Conservation (phyloP, 2,888 invertebrate species). For the Octodonta nipae region DNA sequence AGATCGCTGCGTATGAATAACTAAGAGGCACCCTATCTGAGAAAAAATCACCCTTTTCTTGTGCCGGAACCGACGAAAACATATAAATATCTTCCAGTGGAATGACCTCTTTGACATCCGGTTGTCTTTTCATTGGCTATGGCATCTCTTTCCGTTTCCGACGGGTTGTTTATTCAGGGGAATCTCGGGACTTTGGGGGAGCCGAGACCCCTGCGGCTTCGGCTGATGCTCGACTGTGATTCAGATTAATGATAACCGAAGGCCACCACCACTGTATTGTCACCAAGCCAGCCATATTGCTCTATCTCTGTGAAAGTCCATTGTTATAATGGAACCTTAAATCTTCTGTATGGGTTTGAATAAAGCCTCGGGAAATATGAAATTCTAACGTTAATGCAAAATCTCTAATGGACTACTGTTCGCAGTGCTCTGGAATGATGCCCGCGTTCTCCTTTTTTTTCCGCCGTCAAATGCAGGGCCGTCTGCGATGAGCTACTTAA, state of each 20-base stretch:
- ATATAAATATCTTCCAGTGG: constrained; percentile 33
- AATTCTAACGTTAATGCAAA: constrained; percentile 24
- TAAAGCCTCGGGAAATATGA: constrained; percentile 28
- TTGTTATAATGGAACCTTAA: constrained; percentile 27
- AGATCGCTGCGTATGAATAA: constrained; percentile 24
- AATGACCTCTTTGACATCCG: constrained; percentile 33
- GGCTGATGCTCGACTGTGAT: constrained; percentile 4
- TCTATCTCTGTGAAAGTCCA: constrained; percentile 25
- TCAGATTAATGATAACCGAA: constrained; percentile 31
- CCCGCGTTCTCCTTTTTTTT: too few species aligned
- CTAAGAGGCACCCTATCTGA: constrained; percentile 26
- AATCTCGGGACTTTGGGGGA: constrained; percentile 5
- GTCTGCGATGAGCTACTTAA: too few species aligned
- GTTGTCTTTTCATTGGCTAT: constrained; percentile 29
- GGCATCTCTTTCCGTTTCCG: constrained; percentile 30
- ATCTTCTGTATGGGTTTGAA: constrained; percentile 26
- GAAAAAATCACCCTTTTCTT: constrained; percentile 26
- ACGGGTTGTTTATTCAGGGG: constrained; percentile 26
- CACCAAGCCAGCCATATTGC: constrained; percentile 26
- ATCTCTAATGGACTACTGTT: constrained; percentile 21
- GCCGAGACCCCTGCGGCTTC: neutral
- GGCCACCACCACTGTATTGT: constrained; percentile 24
- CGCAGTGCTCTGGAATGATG: constrained; percentile 4
- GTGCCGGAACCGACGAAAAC: constrained; percentile 27
- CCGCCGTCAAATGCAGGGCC: too few species aligned